phyloP scores from a whole-genome alignment of 2,888 invertebrate genomes.

The Ennomos fuscantarius region DNA sequence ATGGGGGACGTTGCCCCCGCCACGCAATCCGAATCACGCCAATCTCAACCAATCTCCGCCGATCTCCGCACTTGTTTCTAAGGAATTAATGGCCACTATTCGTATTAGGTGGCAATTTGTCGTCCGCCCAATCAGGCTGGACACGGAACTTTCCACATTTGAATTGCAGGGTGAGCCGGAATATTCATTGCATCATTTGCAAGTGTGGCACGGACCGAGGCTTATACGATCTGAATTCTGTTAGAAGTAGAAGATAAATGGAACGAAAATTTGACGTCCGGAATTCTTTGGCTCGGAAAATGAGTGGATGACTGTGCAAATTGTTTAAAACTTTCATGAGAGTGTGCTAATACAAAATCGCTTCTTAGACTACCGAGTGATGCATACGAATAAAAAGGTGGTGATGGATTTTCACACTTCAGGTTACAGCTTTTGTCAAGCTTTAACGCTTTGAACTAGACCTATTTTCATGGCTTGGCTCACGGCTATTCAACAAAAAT shows the following conservation, averaged over 20 bases:
- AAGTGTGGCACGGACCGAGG: conserved; percentile 9
- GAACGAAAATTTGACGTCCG: conserved; percentile 26
- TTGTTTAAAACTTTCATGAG: conserved; percentile 23
- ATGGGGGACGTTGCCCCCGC: conserved; percentile 35
- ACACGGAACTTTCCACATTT: conserved; percentile 45
- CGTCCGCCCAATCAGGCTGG: conserved; percentile 40
- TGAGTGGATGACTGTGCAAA: conserved; percentile 15
- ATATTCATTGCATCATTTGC: conserved; percentile 36
- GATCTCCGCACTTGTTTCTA: conserved; percentile 56
- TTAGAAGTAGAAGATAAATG: conserved; percentile 24
- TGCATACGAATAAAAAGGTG: conserved; percentile 19
- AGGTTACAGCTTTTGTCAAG: conserved; percentile 10
- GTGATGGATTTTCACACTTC: conserved; percentile 13
- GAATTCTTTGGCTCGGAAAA: conserved; percentile 27
- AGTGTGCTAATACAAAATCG: conserved; percentile 6
- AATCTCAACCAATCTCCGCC: conserved; percentile 32
- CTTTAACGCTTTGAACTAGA: conserved; percentile 23
- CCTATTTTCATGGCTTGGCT: conserved; percentile 18
- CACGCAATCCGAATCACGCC: conserved; percentile 30
- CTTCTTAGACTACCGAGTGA: conserved; percentile 6
- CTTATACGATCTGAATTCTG: conserved; percentile 13
- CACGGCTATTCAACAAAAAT: conserved; percentile 26
- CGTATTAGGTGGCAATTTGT: conserved; percentile 55
- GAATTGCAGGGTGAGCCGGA: conserved; percentile 32
- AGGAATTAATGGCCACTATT: conserved; percentile 57